A percentile compares a stretch with the other conserved stretches of the same genome.
phyloP scores from a whole-genome alignment of 2,113 vertebrate species.

The Tetrao urogallus region DNA sequence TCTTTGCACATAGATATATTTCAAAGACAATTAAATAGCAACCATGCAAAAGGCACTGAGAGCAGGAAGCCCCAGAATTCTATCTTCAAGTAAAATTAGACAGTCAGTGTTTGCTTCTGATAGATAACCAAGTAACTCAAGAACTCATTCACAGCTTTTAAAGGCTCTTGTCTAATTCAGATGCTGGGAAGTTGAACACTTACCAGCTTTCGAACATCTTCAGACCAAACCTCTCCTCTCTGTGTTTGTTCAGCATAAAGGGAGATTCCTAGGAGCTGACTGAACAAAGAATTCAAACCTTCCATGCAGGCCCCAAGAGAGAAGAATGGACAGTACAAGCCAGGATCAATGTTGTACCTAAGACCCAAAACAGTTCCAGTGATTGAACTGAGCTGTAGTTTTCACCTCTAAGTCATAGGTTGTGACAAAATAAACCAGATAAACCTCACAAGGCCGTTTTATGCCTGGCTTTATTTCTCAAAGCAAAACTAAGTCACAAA shows the following conservation, averaged over 20 bases:
- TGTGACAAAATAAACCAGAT: neutral
- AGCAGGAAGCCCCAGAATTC: neutral
- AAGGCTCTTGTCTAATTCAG: neutral
- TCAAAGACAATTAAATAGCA: neutral
- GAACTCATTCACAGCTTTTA: neutral
- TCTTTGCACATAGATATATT: neutral
- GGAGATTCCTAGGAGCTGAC: constrained; percentile 87
- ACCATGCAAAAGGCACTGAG: neutral
- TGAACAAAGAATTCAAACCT: constrained; percentile 91
- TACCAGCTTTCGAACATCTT: constrained; percentile 95
- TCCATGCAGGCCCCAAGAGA: constrained; percentile 97
- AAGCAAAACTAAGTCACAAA: neutral
- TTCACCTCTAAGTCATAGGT: neutral
- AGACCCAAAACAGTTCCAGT: neutral
- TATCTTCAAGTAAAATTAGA: neutral
- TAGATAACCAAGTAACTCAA: neutral
- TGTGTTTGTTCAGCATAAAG: constrained; percentile 87
- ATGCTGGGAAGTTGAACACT: constrained; percentile 20
- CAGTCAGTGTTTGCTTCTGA: neutral
- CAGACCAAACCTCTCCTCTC: constrained; percentile 92
- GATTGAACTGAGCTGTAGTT: neutral
- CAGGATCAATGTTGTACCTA: constrained; percentile 96
- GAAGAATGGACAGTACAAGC: constrained; percentile 92
- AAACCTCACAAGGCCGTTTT: neutral
- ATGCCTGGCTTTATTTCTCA: neutral